phyloP scores from a whole-genome alignment of 2,113 vertebrate genomes.

The Thalassarche chlororhynchos region DNA sequence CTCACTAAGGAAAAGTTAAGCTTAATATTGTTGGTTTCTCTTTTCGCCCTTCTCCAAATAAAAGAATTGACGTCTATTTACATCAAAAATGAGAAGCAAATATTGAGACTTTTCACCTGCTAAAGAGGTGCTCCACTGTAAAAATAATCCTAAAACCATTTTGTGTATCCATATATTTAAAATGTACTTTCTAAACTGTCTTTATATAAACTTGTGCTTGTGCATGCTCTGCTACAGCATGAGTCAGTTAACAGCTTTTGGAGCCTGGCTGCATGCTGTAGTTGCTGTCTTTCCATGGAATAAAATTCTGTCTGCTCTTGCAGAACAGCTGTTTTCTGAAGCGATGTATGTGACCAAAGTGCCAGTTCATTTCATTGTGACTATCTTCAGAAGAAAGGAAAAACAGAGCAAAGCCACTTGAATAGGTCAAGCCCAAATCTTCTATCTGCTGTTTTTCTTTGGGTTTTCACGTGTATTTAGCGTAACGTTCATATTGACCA shows the following conservation, averaged over 20 bases:
- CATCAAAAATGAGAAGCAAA: not conserved
- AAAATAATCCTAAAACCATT: not conserved
- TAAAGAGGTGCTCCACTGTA: not conserved
- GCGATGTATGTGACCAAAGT: not conserved
- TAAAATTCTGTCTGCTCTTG: not conserved
- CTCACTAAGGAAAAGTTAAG: not conserved
- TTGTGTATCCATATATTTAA: not conserved
- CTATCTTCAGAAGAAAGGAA: not conserved
- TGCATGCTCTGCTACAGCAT: not conserved
- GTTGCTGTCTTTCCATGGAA: not conserved
- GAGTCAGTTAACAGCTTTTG: not conserved
- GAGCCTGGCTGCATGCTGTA: not conserved
- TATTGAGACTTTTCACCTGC: not conserved
- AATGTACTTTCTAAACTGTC: not conserved
- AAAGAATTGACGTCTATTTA: accelerated
- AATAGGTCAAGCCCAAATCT: not conserved
- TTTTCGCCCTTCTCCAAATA: not conserved
- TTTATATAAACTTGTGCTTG: not conserved
- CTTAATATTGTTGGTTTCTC: not conserved
- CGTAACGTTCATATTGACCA: accelerated
- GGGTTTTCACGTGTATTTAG: not conserved
- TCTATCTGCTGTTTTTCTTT: not conserved
- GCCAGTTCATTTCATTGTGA: not conserved
- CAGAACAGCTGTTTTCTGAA: not conserved
- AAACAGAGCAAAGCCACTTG: not conserved